Base-by-base conservation (phyloP, 2,113 vertebrate species). In the Dryoscopus gambensis region DNA sequence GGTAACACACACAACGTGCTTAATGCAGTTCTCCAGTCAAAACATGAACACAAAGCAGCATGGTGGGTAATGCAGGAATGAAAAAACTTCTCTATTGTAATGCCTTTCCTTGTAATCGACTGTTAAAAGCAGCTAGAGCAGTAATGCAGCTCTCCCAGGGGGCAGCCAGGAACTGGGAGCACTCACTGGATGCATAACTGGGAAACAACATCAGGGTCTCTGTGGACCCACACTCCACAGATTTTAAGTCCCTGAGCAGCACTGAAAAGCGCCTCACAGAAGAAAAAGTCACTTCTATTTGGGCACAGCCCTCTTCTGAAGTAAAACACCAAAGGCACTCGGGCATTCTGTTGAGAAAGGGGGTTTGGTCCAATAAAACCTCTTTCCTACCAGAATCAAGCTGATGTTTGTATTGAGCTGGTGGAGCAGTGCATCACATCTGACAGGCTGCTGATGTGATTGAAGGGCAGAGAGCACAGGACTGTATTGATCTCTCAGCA, bases 401-500 rank as follows among this genome's bases (percentile, higher is more conserved):
- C 33, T 73, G 65, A 15, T 31, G 70, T 63, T 76, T 79, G 70
- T 27, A 49, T 1, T 4, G n/a, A 87, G 84, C 7, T 68, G 49
- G 39, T 16, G 10, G 39, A 71, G 75, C 4, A 3, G 71, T 25
- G 50, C 68, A 63, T 84, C 75, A n/a, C 19, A 13, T 49, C 59
- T 88, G 87, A 74, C 82, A 88, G 78, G 71, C 4, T 83, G 79
- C 15, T 90, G 83, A 82, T 52, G 59, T 35, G 87, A 76, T 22
- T 71, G 90, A 91, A 75, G 77, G 40, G 77, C 86, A 91, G 57
- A 33, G 62, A 87, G 78, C 75, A 44, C 71, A 70, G 88, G 33
- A 7, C 71, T 18, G 7, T 3, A 93, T 47, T 64, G 95, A 94
- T 94, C 74, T 75, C 79, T 18, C 89, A 88, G 33, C 82, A 85